phyloP scores from a whole-genome alignment of 2,113 vertebrate species.

The Calidris pygmaea region DNA sequence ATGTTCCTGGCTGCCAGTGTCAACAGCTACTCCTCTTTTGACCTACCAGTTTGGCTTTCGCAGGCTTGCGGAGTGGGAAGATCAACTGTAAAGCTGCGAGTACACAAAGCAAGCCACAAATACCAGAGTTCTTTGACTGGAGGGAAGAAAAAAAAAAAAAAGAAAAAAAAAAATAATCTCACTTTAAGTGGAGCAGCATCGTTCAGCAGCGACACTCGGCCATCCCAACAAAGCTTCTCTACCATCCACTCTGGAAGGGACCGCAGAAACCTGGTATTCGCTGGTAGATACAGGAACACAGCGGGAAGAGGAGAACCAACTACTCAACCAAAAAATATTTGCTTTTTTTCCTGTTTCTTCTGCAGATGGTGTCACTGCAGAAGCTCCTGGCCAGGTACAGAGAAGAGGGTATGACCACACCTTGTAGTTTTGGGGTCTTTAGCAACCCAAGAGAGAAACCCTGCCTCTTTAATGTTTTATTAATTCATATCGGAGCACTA shows the following conservation, averaged over 20 bases:
- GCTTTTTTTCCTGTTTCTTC: background rate
- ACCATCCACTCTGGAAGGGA: background rate
- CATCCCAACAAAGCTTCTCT: background rate
- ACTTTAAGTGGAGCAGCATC: background rate
- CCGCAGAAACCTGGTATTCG: background rate
- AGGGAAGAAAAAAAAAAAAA: background rate
- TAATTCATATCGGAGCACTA: rapidly evolving
- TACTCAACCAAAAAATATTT: background rate
- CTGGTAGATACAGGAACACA: rapidly evolving
- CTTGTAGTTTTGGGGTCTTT: rapidly evolving
- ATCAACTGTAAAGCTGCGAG: constrained; percentile 3
- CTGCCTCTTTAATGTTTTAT: background rate
- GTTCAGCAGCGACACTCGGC: background rate
- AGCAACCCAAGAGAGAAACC: background rate
- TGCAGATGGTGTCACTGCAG: background rate
- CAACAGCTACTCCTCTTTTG: constrained; percentile 64
- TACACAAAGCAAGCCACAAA: background rate
- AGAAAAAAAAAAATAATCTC: background rate
- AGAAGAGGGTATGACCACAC: background rate
- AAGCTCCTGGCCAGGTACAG: background rate
- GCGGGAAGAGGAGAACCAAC: background rate
- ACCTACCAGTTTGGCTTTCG: constrained; percentile 44
- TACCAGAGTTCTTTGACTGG: background rate
- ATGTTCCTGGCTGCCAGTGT: constrained; percentile 47
- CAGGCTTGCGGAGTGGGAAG: background rate